Evolutionary conservation across 2,113 vertebrate genomes (phyloP).

Genomic region (Gallinago media): DNA sequence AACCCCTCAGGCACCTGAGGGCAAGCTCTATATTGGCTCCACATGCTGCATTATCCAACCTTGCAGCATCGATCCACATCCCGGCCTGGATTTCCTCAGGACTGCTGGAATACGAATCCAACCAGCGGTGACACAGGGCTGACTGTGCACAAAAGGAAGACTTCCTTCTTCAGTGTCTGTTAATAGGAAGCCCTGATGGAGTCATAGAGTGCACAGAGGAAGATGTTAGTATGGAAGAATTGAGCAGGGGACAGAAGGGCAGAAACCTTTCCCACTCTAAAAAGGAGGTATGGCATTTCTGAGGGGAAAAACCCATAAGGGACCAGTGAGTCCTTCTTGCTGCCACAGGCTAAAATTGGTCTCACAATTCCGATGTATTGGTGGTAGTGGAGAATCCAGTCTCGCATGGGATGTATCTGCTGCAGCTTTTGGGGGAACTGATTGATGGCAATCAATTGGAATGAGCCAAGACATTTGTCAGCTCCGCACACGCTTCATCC

Average conservation of each 20-base stretch:
- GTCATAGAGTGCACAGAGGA: neutral
- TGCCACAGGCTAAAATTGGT: neutral
- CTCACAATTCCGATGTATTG: neutral
- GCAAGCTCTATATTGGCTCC: neutral
- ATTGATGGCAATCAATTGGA: neutral
- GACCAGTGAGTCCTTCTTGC: neutral
- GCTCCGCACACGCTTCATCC: neutral
- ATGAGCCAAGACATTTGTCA: neutral
- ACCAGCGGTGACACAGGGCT: neutral
- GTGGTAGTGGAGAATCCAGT: neutral
- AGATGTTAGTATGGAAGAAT: neutral
- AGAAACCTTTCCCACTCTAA: neutral
- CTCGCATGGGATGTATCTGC: neutral
- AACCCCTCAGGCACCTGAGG: neutral
- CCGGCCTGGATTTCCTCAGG: neutral
- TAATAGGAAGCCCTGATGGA: constrained; percentile 2
- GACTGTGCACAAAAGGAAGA: neutral
- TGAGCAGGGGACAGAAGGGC: neutral
- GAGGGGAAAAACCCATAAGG: neutral
- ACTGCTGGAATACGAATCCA: neutral
- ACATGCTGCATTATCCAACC: accelerated
- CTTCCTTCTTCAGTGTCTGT: constrained; percentile 3
- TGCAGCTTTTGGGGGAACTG: neutral
- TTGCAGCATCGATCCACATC: neutral
- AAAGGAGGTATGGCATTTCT: neutral